Evolutionary conservation across 2,888 invertebrate genomes (phyloP).

Genomic region (Lypha dubia): DNA sequence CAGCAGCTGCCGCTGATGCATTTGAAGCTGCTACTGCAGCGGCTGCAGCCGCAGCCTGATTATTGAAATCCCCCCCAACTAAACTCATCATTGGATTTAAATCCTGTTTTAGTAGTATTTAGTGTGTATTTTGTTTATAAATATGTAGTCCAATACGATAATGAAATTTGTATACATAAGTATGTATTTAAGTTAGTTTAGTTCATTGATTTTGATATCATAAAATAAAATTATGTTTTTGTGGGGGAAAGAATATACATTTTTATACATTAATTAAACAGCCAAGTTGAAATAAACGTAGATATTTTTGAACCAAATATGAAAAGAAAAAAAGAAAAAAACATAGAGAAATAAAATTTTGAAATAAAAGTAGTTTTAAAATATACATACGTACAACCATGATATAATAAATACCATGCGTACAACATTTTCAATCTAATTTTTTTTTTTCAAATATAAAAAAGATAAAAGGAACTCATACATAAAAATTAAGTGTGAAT

Average conservation of each 20-base stretch:
- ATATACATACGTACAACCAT: too few relatives aligned
- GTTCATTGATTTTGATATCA: constrained; percentile 66
- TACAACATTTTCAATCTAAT: constrained; percentile 26
- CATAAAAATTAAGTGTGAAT: constrained; percentile 31
- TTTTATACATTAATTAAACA: constrained; percentile 68
- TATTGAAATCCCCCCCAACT: constrained; percentile 83
- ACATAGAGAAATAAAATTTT: constrained; percentile 75
- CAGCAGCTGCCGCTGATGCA: constrained; percentile 76
- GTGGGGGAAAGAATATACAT: constrained; percentile 60
- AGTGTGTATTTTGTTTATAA: constrained; percentile 59
- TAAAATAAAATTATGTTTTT: constrained; percentile 67
- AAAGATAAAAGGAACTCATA: constrained; percentile 58
- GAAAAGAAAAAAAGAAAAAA: constrained; percentile 74
- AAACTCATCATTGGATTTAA: constrained; percentile 84
- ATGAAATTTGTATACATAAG: constrained; percentile 49
- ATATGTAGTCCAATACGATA: constrained; percentile 45
- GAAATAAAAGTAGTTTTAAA: constrained; percentile 68
- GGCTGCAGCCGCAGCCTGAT: constrained; percentile 80
- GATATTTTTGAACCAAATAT: constrained; percentile 72
- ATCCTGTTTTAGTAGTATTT: constrained; percentile 78
- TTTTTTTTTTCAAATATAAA: constrained; percentile 63
- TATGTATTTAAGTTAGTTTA: constrained; percentile 59
- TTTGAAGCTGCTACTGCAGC: constrained; percentile 75
- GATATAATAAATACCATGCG: too few relatives aligned
- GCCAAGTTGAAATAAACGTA: constrained; percentile 72